Percentiles rank a stretch among this genome's conserved stretches.
These are phyloP conservation scores for Capromys pilorides DNA, from an alignment of 2,797 vertebrate species.

Conservation along the genomic window DNA sequence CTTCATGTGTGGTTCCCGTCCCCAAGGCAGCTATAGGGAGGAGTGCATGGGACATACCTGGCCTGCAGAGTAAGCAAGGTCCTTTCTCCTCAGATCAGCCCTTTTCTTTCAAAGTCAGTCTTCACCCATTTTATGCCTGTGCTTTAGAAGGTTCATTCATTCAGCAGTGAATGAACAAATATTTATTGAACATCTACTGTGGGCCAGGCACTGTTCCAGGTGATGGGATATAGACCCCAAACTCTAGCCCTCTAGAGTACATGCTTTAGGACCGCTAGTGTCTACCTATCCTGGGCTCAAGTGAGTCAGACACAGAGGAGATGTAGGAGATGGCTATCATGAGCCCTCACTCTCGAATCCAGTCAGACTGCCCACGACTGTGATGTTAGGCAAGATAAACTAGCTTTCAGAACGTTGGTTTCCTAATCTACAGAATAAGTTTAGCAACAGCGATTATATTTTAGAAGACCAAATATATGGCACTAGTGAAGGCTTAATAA, in stretches of 20 bases:
- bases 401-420: background rate
- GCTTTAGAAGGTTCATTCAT: constrained; percentile 9
- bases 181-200: background rate
- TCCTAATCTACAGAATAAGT: background rate
- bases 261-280: background rate
- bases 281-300: background rate
- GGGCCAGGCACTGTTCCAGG: background rate
- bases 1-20: background rate
- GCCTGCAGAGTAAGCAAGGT: accelerated
- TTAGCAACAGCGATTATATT: background rate
- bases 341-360: background rate
- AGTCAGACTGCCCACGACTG: background rate
- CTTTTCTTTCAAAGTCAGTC: background rate
- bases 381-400: background rate
- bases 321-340: background rate
- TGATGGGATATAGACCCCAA: background rate
- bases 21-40: background rate
- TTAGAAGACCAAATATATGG: background rate
- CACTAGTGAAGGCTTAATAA: constrained; percentile 60
- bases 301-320: background rate
- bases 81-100: background rate
- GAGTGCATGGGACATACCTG: background rate
- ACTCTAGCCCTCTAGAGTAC: background rate
- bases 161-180: background rate
- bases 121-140: background rate